phyloP scores from a whole-genome alignment of 92 coral and sea anemone species.

The Epizoanthus stellaris region DNA sequence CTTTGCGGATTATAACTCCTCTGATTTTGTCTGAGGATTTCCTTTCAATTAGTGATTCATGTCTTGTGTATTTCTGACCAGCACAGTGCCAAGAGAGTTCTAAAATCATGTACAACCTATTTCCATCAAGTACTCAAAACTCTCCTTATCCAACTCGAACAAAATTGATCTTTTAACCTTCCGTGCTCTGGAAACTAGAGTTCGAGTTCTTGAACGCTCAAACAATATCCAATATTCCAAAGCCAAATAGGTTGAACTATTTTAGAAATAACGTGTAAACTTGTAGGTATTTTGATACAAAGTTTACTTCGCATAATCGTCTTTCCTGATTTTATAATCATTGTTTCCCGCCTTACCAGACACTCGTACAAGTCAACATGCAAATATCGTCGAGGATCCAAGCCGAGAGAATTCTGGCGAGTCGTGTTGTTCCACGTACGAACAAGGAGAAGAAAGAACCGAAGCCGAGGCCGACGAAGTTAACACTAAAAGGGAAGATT shows the following conservation, averaged over 20 bases:
- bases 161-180: slow-evolving; percentile 42
- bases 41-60: not conserved
- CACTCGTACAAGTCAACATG: slow-evolving; percentile 48
- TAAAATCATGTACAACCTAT: slow-evolving; percentile 20
- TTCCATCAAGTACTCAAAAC: slow-evolving; percentile 38
- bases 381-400: slow-evolving; percentile 26
- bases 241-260: not conserved
- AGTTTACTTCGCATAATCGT: slow-evolving; percentile 14
- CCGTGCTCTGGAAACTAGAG: not conserved
- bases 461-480: slow-evolving; percentile 60
- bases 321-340: slow-evolving; percentile 33
- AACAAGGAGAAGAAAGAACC: slow-evolving; percentile 63
- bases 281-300: slow-evolving; percentile 18
- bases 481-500: slow-evolving; percentile 65
- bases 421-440: slow-evolving; percentile 60
- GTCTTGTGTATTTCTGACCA: slow-evolving; percentile 11
- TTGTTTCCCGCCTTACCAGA: slow-evolving; percentile 50
- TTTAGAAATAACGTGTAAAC: slow-evolving; percentile 17
- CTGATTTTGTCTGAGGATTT: not conserved
- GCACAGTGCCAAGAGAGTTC: not conserved
- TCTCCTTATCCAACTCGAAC: slow-evolving; percentile 37
- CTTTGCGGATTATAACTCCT: not conserved
- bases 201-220: not conserved
- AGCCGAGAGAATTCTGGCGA: slow-evolving; percentile 40
- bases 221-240: not conserved